Conservation (phyloP, 2,113 vertebrate genomes). For the Petrocephalus microphthalmus region DNA sequence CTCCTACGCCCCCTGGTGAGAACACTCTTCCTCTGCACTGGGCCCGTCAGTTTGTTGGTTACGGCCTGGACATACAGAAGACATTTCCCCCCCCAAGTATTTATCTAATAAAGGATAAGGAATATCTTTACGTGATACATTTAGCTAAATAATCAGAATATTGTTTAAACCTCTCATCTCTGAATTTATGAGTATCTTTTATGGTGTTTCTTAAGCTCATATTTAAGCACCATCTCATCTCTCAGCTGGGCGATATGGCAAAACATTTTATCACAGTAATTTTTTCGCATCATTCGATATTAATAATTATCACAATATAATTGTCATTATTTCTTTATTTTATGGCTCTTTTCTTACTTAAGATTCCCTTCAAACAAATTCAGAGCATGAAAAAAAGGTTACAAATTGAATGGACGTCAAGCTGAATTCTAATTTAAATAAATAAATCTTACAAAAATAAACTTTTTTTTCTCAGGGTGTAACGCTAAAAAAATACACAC, state of each 20-base stretch:
- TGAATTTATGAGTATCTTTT: background rate
- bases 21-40: conserved; percentile 10
- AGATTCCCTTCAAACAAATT: background rate
- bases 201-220: background rate
- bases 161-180: background rate
- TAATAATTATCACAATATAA: background rate
- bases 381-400: background rate
- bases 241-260: background rate
- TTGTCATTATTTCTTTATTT: background rate
- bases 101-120: background rate
- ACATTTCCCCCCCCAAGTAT: background rate
- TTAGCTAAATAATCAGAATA: background rate
- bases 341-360: background rate
- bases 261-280: background rate
- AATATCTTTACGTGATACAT: background rate
- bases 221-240: background rate
- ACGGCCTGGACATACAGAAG: background rate
- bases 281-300: background rate
- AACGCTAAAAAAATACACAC: too few species aligned
- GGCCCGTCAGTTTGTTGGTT: background rate
- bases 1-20: conserved; percentile 90
- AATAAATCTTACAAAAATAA: background rate
- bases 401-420: background rate
- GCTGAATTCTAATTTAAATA: background rate
- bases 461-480: background rate